These are phyloP conservation scores for Drosophila mayaguana DNA, from an alignment of 2,888 invertebrate species.

Conservation along the genomic window DNA sequence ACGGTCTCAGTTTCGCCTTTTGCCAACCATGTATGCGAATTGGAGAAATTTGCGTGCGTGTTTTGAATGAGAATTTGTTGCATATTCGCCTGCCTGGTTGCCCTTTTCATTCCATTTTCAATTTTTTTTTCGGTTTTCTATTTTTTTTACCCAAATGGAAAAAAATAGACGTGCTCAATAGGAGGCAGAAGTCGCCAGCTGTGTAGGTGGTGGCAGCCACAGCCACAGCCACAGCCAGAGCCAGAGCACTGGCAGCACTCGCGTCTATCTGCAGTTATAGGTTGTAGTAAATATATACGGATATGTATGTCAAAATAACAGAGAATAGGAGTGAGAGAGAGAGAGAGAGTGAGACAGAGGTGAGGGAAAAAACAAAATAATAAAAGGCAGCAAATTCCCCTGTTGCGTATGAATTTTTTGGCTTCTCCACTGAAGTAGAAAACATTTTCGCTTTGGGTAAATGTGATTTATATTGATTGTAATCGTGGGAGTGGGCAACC, in stretches of 20 bases:
- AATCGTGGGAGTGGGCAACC: slow-evolving; percentile 73
- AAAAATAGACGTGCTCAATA: slow-evolving; percentile 74
- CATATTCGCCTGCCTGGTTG: slow-evolving; percentile 71
- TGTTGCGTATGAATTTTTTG: slow-evolving; percentile 82
- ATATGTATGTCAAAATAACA: slow-evolving; percentile 21
- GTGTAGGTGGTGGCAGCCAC: slow-evolving; percentile 8
- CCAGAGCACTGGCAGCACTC: slow-evolving; percentile 4
- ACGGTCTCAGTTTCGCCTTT: slow-evolving; percentile 47
- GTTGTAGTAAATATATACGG: slow-evolving; percentile 36
- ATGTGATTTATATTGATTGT: slow-evolving; percentile 83
- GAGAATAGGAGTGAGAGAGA: background rate
- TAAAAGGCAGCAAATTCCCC: slow-evolving; percentile 68
- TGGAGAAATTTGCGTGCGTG: slow-evolving; percentile 82
- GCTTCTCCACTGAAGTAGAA: slow-evolving; percentile 77
- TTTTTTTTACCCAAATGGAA: slow-evolving; percentile 66
- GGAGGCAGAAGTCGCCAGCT: slow-evolving; percentile 45
- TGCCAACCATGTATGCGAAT: slow-evolving; percentile 70
- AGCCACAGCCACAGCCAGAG: too few species aligned
- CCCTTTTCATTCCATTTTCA: slow-evolving; percentile 37
- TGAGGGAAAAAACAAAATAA: background rate
- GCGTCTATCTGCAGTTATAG: slow-evolving; percentile 46
- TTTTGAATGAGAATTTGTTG: slow-evolving; percentile 82
- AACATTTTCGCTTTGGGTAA: slow-evolving; percentile 82
- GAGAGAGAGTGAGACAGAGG: background rate
- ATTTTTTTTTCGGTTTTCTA: background rate